Evolutionary conservation across 2,888 invertebrate genomes (phyloP).

Genomic region (Rotaria socialis): DNA sequence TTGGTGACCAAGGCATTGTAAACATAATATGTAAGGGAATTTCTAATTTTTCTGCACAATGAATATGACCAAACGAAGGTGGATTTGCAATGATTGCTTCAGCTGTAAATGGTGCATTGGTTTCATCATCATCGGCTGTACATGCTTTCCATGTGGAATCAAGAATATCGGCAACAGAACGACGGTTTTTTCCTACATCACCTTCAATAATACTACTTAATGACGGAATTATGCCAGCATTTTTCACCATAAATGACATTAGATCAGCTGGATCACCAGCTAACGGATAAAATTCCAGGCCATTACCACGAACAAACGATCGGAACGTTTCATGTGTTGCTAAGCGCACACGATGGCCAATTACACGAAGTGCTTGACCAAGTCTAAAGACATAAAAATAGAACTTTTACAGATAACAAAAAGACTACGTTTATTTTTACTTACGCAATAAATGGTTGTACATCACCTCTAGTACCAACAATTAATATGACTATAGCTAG

Average conservation of each 20-base stretch:
- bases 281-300: slow-evolving; percentile 24
- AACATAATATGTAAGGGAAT: slow-evolving; percentile 33
- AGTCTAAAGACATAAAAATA: neutral
- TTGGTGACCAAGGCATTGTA: slow-evolving; percentile 15
- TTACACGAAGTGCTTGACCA: neutral
- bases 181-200: neutral
- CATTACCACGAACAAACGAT: slow-evolving; percentile 28
- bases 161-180: neutral
- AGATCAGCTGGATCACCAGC: slow-evolving; percentile 36
- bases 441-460: slow-evolving; percentile 4
- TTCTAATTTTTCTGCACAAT: slow-evolving; percentile 35
- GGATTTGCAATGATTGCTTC: slow-evolving; percentile 32
- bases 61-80: slow-evolving; percentile 32
- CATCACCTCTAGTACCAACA: slow-evolving; percentile 1
- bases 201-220: slow-evolving; percentile 4
- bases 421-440: neutral
- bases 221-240: slow-evolving; percentile 30
- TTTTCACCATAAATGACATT: slow-evolving; percentile 33
- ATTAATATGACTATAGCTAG: neutral
- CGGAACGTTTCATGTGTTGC: slow-evolving; percentile 28
- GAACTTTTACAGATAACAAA: too few species aligned
- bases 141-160: slow-evolving; percentile 11
- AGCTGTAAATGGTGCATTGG: neutral
- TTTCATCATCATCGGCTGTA: slow-evolving; percentile 25
- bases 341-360: slow-evolving; percentile 29